Percentiles rank a stretch among this genome's conserved stretches.
These are phyloP conservation scores for Rhyacophila evoluta DNA, from an alignment of 2,888 invertebrate species.

Conservation along the genomic window DNA sequence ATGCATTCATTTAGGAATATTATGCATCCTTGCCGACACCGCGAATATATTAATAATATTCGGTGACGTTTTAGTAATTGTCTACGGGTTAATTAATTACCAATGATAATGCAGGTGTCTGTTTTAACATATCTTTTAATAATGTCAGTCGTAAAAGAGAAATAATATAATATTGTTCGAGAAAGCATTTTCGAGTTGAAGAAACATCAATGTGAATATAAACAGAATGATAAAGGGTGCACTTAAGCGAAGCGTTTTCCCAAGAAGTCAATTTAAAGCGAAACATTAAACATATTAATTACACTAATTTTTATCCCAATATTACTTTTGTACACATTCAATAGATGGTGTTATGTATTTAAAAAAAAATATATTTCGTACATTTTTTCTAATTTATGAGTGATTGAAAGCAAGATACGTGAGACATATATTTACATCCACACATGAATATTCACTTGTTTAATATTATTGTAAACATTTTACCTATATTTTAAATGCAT, in stretches of 20 bases:
- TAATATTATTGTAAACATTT: too few relatives aligned
- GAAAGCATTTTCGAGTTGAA: not conserved
- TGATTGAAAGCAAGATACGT: too few relatives aligned
- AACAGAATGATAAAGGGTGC: not conserved
- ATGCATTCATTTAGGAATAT: not conserved
- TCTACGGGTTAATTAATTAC: slow-evolving; percentile 5
- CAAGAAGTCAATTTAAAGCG: not conserved
- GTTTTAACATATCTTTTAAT: not conserved
- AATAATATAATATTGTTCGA: not conserved
- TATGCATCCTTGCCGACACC: not conserved
- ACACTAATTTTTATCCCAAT: too few relatives aligned
- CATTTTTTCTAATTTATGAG: too few relatives aligned
- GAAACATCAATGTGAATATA: slow-evolving; percentile 2
- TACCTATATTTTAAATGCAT: too few relatives aligned
- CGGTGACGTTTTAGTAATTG: not conserved
- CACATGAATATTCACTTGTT: too few relatives aligned
- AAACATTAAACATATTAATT: not conserved
- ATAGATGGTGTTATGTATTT: too few relatives aligned
- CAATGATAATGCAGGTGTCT: slow-evolving; percentile 1
- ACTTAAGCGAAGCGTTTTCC: not conserved
- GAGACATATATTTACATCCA: too few relatives aligned
- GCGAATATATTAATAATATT: too few relatives aligned
- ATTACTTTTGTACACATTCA: too few relatives aligned
- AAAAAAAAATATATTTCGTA: too few relatives aligned
- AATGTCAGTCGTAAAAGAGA: not conserved